phyloP scores from a whole-genome alignment of 2,113 vertebrate genomes.

The Oostethus manadensis region DNA sequence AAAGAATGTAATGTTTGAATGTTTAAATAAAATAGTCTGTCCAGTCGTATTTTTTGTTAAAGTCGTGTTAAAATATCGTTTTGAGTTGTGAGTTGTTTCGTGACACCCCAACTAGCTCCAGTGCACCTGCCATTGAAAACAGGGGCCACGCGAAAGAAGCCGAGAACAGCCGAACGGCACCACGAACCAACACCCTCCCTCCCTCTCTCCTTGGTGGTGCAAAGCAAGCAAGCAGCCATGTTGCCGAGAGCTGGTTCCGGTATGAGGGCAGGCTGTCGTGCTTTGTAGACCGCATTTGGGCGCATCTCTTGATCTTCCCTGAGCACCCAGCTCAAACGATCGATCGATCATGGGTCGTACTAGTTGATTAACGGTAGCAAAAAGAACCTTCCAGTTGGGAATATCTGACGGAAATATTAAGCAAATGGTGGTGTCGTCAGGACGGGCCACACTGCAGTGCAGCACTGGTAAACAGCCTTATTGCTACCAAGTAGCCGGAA shows the following conservation, averaged over 20 bases:
- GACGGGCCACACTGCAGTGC: conserved; percentile 57
- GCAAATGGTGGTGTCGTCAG: too few species aligned
- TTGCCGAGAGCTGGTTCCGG: conserved; percentile 77
- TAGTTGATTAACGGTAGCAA: conserved; percentile 33
- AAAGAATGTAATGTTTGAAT: too few species aligned
- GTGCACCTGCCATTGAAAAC: too few species aligned
- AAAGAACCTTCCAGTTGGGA: too few species aligned
- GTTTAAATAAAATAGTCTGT: too few species aligned
- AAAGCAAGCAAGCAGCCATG: conserved; percentile 69
- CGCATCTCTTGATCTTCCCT: conserved; percentile 57
- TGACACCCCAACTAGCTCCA: too few species aligned
- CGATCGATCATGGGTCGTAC: conserved; percentile 63
- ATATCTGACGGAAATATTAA: too few species aligned
- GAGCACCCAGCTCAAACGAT: conserved; percentile 30
- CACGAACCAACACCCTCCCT: conserved; percentile 6
- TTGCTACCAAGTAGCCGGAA: conserved; percentile 56
- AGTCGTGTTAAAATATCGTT: too few species aligned
- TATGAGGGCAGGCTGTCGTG: conserved; percentile 69
- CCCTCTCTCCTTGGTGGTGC: conserved; percentile 54
- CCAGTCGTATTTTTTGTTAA: too few species aligned
- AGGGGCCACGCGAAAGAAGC: conserved; percentile 32
- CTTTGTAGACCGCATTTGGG: conserved; percentile 57
- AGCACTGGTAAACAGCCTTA: conserved; percentile 57
- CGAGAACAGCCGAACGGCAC: conserved; percentile 49
- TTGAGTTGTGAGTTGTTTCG: too few species aligned